phyloP scores from a whole-genome alignment of 35 echinoderm and acorn worm species.

The Heliocidaris tuberculata region DNA sequence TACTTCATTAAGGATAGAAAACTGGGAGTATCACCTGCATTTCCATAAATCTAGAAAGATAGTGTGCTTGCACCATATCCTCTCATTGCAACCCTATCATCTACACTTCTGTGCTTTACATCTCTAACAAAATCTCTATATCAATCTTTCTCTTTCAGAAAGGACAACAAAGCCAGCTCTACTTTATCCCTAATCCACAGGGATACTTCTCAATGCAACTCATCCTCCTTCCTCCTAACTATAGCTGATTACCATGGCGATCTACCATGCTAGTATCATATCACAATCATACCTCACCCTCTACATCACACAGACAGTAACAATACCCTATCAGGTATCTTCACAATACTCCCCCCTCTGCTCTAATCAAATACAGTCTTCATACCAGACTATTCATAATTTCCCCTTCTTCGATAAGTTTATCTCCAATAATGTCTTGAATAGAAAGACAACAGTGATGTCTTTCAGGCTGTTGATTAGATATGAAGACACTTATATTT shows the following conservation, averaged over 20 bases:
- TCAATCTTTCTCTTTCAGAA: background rate
- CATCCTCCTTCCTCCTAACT: background rate
- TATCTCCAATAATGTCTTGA: background rate
- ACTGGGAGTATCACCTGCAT: too few relatives aligned
- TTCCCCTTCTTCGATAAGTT: background rate
- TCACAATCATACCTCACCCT: background rate
- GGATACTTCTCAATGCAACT: background rate
- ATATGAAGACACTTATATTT: background rate
- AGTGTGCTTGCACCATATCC: too few relatives aligned
- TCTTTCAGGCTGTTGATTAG: background rate
- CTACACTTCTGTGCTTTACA: too few relatives aligned
- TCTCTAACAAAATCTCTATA: background rate
- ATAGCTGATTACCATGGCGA: background rate
- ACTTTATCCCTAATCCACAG: background rate
- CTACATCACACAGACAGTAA: background rate
- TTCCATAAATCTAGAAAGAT: too few relatives aligned
- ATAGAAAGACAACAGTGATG: background rate
- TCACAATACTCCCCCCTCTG: background rate
- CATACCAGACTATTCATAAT: background rate
- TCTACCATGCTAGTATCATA: background rate
- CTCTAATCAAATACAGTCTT: background rate
- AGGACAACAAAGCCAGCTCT: background rate
- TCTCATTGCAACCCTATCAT: too few relatives aligned
- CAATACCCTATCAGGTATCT: background rate
- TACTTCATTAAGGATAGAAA: too few relatives aligned